These are phyloP conservation scores for Eumaeus atala DNA, from an alignment of 1,140 invertebrate species.

Conservation along the genomic window DNA sequence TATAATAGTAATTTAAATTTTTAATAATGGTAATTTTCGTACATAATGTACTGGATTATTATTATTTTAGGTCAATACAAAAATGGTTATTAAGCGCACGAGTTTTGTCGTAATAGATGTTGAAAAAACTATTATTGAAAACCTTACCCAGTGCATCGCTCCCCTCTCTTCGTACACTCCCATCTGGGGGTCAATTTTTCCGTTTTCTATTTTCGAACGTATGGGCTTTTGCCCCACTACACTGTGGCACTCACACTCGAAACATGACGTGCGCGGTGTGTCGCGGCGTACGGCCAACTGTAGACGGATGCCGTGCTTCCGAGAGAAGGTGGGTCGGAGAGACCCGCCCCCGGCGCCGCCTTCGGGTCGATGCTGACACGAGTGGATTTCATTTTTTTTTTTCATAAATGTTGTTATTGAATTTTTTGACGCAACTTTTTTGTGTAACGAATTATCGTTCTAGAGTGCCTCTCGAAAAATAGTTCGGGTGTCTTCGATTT, in stretches of 20 bases:
- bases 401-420: constrained; percentile 39
- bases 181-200: constrained; percentile 70
- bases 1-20: no score
- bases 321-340: constrained; percentile 31
- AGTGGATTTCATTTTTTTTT: constrained; percentile 38
- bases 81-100: no score
- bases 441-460: constrained; percentile 31
- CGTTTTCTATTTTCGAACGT: constrained; percentile 68
- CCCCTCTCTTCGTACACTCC: constrained; percentile 71
- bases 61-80: no score
- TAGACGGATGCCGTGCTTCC: constrained; percentile 18
- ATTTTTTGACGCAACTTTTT: constrained; percentile 41
- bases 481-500: constrained; percentile 18
- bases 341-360: constrained; percentile 42
- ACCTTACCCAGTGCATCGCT: constrained; percentile 67
- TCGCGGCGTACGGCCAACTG: constrained; percentile 45
- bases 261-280: constrained; percentile 42
- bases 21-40: no score
- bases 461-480: constrained; percentile 28
- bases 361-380: constrained; percentile 37
- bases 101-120: no score
- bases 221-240: constrained; percentile 66
- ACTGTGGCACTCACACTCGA: constrained; percentile 60
- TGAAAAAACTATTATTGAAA: background rate
- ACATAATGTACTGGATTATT: no score